Evolutionary conservation across 1,140 invertebrate species (phyloP), one percentile per base, ranked within the genome.

Genomic region (Heliconius himera): DNA sequence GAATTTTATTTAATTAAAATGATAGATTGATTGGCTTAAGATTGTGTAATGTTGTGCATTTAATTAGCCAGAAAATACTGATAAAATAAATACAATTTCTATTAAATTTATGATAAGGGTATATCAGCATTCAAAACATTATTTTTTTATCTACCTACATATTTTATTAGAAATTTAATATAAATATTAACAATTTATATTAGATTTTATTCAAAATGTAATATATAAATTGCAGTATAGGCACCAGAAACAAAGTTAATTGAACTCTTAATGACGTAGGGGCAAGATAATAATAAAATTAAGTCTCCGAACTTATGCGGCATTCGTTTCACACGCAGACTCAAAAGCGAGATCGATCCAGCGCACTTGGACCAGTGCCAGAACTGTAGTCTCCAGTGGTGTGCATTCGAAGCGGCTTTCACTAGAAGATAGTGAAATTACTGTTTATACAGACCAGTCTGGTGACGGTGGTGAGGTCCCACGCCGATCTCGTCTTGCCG

Each of bases 401-500:
- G 82, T 86, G 83, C 82, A 83, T 83, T 81, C 79, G 73, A 76
- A 85, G 85, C 74, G 82, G 83, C 83, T 85, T 85, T 85, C 81
- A 82, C 80, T 84, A 76, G 81, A 73, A 84, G 80, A 79, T 82
- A 84, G 81, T 79, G 66, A 79, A 75, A 81, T 79, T 76, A 74
- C 80, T 85, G 82, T 83, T 74, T 76, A 92, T 93, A 94, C 92
- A 93, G 88, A 95, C 95, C 94, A 95, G 88, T 91, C 94, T 89
- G 49, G 95, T 93, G 76, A 95, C 92, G 73, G 93, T 92, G 84
- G 94, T 95, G 70, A 96, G 94, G 85, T 96, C 96, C 96, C 95
- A 96, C 49, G 96, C 96, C 78, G 96, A 96, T 85, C 96, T 95
- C 20, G 96, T 95, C 91, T 96, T 95, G 86, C 90, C 91, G 56